These are phyloP conservation scores for Leptopilina syphax DNA, from an alignment of 2,888 invertebrate species.

Conservation along the genomic window DNA sequence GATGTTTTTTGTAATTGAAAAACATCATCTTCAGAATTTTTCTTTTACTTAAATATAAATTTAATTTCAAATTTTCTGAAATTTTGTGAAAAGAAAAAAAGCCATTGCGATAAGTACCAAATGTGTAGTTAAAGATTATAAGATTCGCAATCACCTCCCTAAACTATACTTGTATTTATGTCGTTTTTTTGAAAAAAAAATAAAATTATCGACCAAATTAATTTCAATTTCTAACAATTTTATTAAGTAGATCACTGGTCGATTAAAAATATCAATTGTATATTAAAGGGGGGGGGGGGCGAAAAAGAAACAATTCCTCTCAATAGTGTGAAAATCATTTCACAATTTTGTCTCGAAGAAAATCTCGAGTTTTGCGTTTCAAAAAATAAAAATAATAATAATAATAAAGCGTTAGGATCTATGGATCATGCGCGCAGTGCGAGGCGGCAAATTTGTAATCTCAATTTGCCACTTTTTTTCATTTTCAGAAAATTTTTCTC, in stretches of 20 bases:
- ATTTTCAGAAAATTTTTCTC: not conserved
- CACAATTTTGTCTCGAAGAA: not conserved
- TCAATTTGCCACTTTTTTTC: not conserved
- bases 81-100: not conserved
- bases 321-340: not conserved
- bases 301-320: not conserved
- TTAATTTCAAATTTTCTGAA: not conserved
- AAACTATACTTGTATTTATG: conserved; percentile 23
- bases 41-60: not conserved
- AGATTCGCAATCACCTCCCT: conserved; percentile 19
- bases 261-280: conserved; percentile 3
- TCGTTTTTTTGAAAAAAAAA: not conserved
- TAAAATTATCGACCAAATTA: conserved; percentile 5
- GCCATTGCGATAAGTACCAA: conserved; percentile 5
- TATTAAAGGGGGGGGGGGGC: not conserved
- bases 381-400: not conserved
- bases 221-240: conserved; percentile 8
- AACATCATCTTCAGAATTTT: no score
- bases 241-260: not conserved
- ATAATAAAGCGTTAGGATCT: not conserved
- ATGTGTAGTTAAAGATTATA: not conserved
- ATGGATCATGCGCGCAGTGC: not conserved
- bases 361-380: not conserved
- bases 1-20: no score
- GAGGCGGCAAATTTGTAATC: not conserved